Percentiles rank a stretch among this genome's conserved stretches.
Conservation (phyloP, 2,888 invertebrate species). For the Pristionchus fissidentatus region DNA sequence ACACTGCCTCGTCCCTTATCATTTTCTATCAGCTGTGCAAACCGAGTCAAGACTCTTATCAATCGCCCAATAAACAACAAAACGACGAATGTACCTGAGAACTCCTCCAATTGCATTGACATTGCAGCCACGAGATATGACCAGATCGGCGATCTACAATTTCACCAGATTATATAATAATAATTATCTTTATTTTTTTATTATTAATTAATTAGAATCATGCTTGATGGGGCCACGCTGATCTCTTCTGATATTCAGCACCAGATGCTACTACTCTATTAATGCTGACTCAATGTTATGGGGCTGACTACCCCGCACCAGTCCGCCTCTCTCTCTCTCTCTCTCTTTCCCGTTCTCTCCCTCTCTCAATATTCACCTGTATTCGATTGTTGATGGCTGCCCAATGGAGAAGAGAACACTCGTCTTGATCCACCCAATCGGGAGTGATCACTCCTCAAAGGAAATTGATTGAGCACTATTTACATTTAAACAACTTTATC, state of each 20-base stretch:
- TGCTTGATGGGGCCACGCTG: too few relatives aligned
- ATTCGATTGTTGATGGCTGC: constrained; percentile 97
- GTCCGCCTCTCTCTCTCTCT: neutral
- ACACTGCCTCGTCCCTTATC: too few relatives aligned
- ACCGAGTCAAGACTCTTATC: neutral
- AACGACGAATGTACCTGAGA: too few relatives aligned
- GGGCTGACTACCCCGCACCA: neutral
- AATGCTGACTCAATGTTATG: constrained; percentile 31
- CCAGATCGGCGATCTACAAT: constrained; percentile 82
- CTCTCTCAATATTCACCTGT: constrained; percentile 81
- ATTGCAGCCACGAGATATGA: constrained; percentile 82
- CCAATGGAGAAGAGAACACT: constrained; percentile 98
- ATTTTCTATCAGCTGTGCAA: neutral
- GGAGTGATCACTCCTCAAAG: constrained; percentile 46
- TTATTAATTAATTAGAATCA: neutral
- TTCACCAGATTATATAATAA: neutral
- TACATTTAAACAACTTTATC: neutral
- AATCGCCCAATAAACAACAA: neutral
- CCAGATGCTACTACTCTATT: neutral
- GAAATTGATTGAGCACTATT: neutral
- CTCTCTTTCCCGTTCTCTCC: neutral
- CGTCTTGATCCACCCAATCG: constrained; percentile 84
- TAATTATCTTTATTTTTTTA: neutral
- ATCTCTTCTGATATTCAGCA: too few relatives aligned
- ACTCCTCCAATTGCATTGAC: constrained; percentile 96